Conservation (phyloP, 2,888 invertebrate species). For the Stenurella melanura region DNA sequence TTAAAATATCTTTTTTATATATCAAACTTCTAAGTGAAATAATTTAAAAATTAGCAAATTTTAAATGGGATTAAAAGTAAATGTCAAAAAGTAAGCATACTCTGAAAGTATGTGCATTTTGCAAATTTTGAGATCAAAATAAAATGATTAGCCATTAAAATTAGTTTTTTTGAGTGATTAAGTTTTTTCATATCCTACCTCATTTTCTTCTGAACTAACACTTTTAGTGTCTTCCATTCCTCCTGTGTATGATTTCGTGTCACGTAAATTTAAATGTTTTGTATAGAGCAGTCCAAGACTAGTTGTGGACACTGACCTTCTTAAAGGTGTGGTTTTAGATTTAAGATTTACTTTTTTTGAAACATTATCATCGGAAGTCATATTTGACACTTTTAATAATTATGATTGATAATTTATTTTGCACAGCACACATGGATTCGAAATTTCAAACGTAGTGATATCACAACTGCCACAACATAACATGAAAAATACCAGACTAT, state of each 20-base stretch:
- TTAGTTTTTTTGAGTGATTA: background rate
- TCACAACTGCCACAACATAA: background rate
- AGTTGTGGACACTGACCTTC: constrained; percentile 60
- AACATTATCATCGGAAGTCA: constrained; percentile 49
- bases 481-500: background rate
- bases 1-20: no score
- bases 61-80: no score
- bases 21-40: no score
- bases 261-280: constrained; percentile 61
- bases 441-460: background rate
- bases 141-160: background rate
- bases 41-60: background rate
- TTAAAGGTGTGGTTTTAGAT: constrained; percentile 53
- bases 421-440: constrained; percentile 26
- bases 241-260: constrained; percentile 63
- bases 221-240: constrained; percentile 60
- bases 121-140: background rate
- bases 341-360: constrained; percentile 54
- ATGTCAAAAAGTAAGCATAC: background rate
- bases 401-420: constrained; percentile 31
- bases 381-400: constrained; percentile 44
- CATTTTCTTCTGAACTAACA: constrained; percentile 55
- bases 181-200: constrained; percentile 38
- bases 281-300: constrained; percentile 57
- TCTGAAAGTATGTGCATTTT: background rate